These are phyloP conservation scores for Tauraco erythrolophus DNA, from an alignment of 2,113 vertebrate species.

Conservation along the genomic window DNA sequence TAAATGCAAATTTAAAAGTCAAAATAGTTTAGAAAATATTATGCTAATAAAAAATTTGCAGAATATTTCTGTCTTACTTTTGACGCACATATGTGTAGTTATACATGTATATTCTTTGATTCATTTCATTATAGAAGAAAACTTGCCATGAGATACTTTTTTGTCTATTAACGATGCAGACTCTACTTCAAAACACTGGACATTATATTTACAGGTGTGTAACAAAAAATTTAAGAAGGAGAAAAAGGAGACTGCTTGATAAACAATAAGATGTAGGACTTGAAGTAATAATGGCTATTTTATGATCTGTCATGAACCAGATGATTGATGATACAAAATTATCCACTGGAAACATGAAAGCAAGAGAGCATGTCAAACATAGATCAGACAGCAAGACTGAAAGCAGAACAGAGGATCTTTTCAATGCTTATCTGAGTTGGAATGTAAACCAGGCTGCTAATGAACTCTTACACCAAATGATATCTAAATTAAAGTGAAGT, in stretches of 20 bases:
- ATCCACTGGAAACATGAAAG: neutral
- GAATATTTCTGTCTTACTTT: neutral
- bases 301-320: neutral
- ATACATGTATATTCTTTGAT: neutral
- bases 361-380: neutral
- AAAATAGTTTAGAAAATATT: neutral
- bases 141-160: neutral
- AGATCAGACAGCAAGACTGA: neutral
- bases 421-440: neutral
- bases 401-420: neutral
- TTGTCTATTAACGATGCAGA: neutral
- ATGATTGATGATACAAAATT: neutral
- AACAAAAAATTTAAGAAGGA: neutral
- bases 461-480: neutral
- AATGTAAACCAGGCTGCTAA: neutral
- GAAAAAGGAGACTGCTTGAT: neutral
- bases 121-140: neutral
- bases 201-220: neutral
- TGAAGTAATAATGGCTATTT: neutral
- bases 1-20: neutral
- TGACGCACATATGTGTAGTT: neutral
- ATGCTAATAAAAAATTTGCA: neutral
- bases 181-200: neutral
- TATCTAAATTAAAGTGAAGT: neutral
- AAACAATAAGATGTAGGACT: neutral